Conservation (phyloP, 1,140 invertebrate species). For the Daktulosphaira vitifoliae region DNA sequence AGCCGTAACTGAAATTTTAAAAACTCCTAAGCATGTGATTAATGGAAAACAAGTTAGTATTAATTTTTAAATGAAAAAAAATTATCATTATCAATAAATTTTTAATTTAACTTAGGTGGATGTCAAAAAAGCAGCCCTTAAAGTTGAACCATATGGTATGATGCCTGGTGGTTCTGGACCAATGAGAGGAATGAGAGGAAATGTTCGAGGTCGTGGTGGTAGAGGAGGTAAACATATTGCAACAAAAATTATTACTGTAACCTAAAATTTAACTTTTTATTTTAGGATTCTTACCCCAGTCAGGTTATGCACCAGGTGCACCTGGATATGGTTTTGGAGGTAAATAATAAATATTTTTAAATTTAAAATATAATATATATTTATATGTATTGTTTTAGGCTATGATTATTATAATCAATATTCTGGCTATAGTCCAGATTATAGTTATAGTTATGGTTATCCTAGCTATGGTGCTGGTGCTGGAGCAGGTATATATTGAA, state of each 20-base stretch:
- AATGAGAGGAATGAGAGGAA: constrained; percentile 49
- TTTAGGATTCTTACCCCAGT: constrained; percentile 23
- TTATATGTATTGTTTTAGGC: background rate
- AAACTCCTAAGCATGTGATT: constrained; percentile 84
- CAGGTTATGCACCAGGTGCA: constrained; percentile 23
- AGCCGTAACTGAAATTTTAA: constrained; percentile 80
- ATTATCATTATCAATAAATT: background rate
- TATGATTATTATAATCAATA: constrained; percentile 32
- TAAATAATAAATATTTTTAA: background rate
- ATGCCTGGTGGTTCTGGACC: constrained; percentile 44
- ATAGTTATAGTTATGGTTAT: constrained; percentile 34
- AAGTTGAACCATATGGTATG: constrained; percentile 64
- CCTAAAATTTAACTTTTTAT: background rate
- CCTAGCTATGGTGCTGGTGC: constrained; percentile 32
- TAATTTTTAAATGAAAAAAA: background rate
- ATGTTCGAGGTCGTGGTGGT: constrained; percentile 58
- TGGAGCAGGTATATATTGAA: constrained; percentile 20
- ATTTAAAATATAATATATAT: too few relatives aligned
- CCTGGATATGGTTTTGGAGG: constrained; percentile 33
- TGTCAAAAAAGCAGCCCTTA: constrained; percentile 87
- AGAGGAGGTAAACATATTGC: constrained; percentile 41
- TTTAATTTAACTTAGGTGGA: constrained; percentile 52
- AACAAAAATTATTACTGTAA: too few relatives aligned
- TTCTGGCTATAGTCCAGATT: constrained; percentile 25
- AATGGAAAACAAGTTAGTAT: constrained; percentile 68